phyloP scores from a whole-genome alignment of 2,797 vertebrate species.

The Echeneis naucrates region DNA sequence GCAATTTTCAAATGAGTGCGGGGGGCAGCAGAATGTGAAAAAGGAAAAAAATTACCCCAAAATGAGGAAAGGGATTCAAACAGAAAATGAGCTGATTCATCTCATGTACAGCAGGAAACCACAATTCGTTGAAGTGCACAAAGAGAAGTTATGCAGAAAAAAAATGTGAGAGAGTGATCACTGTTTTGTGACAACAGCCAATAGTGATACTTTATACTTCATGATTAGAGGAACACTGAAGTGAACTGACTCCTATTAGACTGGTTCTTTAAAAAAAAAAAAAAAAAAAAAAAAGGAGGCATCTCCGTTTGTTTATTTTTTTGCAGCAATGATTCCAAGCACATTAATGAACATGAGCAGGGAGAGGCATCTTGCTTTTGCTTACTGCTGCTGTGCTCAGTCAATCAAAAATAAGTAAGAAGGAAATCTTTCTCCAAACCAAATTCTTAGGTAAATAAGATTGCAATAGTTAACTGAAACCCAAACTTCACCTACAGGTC shows the following conservation, averaged over 20 bases:
- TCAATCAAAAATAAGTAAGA: constrained; percentile 1
- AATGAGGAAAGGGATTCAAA: constrained; percentile 4
- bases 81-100: constrained; percentile 8
- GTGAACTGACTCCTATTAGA: constrained; percentile 8
- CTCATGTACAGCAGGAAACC: constrained; percentile 4
- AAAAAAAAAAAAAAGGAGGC: background rate
- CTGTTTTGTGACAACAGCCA: constrained; percentile 2
- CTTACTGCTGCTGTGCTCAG: background rate
- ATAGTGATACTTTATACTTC: background rate
- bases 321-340: background rate
- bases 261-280: too few species aligned
- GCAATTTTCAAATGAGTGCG: constrained; percentile 29
- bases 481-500: too few species aligned
- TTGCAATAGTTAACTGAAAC: too few species aligned
- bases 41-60: constrained; percentile 6
- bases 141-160: background rate
- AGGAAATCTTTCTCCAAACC: constrained; percentile 9
- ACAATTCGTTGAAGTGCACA: background rate
- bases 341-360: background rate
- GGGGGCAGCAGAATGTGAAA: background rate
- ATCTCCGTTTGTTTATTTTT: background rate
- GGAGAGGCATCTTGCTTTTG: background rate
- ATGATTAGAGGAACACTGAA: background rate
- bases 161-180: background rate
- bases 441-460: background rate